Conservation (phyloP, 2,888 invertebrate genomes). For the Netelia inedita region DNA sequence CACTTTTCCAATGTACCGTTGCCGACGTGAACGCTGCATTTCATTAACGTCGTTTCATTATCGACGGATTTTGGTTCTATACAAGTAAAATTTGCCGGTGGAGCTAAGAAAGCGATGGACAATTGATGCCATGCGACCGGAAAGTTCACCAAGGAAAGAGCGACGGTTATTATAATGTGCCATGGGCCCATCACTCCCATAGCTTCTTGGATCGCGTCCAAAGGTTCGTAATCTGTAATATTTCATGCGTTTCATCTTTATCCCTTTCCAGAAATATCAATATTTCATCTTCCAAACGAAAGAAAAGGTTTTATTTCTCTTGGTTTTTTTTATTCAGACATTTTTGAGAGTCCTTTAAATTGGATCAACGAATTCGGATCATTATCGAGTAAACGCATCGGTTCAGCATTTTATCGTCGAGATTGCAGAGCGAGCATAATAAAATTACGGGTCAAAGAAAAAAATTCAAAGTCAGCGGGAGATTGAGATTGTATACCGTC, state of each 20-base stretch:
- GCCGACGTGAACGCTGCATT: constrained; percentile 75
- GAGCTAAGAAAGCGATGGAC: constrained; percentile 87
- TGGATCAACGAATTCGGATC: not conserved
- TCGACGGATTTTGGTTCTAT: constrained; percentile 72
- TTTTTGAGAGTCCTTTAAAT: not conserved
- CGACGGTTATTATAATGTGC: constrained; percentile 86
- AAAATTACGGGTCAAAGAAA: constrained; percentile 13
- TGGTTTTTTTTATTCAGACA: constrained; percentile 12
- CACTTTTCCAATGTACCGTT: constrained; percentile 79
- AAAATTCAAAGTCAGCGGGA: constrained; percentile 1
- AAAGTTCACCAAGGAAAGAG: constrained; percentile 86
- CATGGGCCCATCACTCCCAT: constrained; percentile 87
- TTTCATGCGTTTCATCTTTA: not conserved
- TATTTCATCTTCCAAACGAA: not conserved
- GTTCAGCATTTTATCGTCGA: not conserved
- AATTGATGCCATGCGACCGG: constrained; percentile 87
- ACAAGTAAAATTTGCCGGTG: constrained; percentile 86
- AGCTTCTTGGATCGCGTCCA: constrained; percentile 85
- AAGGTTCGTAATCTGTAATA: constrained; percentile 68
- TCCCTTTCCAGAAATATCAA: not conserved
- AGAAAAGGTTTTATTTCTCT: constrained; percentile 1
- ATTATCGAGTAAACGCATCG: not conserved
- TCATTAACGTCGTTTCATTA: constrained; percentile 70
- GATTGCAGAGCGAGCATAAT: constrained; percentile 13
- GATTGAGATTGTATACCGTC: not conserved